Evolutionary conservation across 2,888 invertebrate genomes (phyloP).

Genomic region (Dichetophora obliterata): DNA sequence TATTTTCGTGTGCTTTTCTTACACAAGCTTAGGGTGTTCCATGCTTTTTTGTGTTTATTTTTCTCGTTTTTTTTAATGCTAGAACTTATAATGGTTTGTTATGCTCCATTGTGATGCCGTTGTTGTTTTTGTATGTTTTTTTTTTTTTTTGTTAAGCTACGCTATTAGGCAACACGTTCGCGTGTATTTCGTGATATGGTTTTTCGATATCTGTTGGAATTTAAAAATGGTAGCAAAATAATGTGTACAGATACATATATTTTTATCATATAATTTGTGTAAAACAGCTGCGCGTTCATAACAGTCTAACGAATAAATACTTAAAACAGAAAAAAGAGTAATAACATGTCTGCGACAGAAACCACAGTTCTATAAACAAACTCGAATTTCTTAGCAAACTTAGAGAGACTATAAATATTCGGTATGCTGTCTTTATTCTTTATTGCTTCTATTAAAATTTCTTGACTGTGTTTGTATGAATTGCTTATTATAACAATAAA

Average conservation of each 20-base stretch:
- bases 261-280: slow-evolving; percentile 14
- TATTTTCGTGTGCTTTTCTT: background rate
- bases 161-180: background rate
- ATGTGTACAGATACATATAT: background rate
- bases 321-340: background rate
- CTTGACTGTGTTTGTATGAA: slow-evolving; percentile 47
- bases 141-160: background rate
- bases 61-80: background rate
- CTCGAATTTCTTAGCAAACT: no score
- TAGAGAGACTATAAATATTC: background rate
- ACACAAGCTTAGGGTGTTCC: no score
- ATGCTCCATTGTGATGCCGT: background rate
- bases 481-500: slow-evolving; percentile 65
- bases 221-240: background rate
- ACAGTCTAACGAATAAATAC: background rate
- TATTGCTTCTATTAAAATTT: slow-evolving; percentile 23
- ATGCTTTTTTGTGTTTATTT: no score
- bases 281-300: slow-evolving; percentile 8
- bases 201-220: background rate
- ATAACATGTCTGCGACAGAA: no score
- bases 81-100: background rate
- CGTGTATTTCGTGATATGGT: slow-evolving; percentile 12
- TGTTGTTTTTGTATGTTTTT: background rate
- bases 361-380: no score
- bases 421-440: background rate